Percentiles rank a stretch among this genome's conserved stretches.
phyloP scores from a whole-genome alignment of 2,113 vertebrate genomes.

The Nerophis ophidion region DNA sequence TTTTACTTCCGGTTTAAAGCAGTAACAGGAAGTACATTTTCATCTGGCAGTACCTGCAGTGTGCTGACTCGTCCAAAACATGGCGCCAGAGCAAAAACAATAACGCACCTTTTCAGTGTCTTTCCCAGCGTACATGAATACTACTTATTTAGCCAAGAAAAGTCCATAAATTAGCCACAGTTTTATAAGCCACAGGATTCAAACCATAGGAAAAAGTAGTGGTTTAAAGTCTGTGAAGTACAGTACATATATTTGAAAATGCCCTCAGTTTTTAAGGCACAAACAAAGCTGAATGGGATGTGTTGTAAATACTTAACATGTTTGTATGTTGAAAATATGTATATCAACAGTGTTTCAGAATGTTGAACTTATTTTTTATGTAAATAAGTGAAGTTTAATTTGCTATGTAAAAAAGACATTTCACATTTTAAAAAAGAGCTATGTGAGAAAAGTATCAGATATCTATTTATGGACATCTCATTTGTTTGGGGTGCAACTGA shows the following conservation, averaged over 20 bases:
- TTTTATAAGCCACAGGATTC: too few relatives aligned
- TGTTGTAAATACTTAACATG: slow-evolving; percentile 37
- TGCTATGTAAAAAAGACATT: slow-evolving; percentile 54
- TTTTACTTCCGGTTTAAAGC: too few relatives aligned
- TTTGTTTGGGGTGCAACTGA: slow-evolving; percentile 35
- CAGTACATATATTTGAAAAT: neutral
- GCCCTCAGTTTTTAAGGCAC: slow-evolving; percentile 27
- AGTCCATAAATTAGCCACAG: too few relatives aligned
- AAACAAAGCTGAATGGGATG: slow-evolving; percentile 48
- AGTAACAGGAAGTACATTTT: too few relatives aligned
- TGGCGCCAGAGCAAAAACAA: too few relatives aligned
- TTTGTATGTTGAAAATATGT: slow-evolving; percentile 19
- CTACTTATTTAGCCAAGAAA: too few relatives aligned
- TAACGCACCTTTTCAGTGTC: too few relatives aligned
- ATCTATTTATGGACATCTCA: neutral
- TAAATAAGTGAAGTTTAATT: slow-evolving; percentile 45
- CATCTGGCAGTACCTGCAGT: too few relatives aligned
- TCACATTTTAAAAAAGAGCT: slow-evolving; percentile 22
- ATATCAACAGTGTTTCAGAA: slow-evolving; percentile 19
- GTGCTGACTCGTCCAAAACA: too few relatives aligned
- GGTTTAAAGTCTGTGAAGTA: too few relatives aligned
- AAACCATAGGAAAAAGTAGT: too few relatives aligned
- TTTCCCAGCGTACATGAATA: too few relatives aligned
- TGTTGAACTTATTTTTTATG: slow-evolving; percentile 36
- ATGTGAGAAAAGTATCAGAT: slow-evolving; percentile 35